These are phyloP conservation scores for Nomada fucata DNA, from an alignment of 2,888 invertebrate species.

Conservation along the genomic window DNA sequence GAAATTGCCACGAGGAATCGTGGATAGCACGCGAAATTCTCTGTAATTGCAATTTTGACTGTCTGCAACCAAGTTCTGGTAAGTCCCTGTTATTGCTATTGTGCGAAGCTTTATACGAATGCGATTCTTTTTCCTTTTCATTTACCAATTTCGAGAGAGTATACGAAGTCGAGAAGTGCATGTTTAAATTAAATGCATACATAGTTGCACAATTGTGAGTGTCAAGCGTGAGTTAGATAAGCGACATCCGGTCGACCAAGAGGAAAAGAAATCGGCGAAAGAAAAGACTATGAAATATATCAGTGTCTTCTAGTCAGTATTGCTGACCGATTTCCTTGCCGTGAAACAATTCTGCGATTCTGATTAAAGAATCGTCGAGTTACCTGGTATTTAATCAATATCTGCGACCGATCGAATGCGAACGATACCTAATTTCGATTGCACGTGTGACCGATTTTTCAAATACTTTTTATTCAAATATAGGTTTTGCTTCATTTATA, in stretches of 20 bases:
- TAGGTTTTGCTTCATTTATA: too few species aligned
- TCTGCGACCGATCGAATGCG: slow-evolving; percentile 24
- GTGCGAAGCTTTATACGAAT: neutral
- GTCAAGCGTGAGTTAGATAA: slow-evolving; percentile 15
- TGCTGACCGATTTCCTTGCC: slow-evolving; percentile 1
- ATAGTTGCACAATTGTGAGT: slow-evolving; percentile 9
- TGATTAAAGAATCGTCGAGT: neutral
- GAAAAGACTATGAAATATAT: slow-evolving; percentile 19
- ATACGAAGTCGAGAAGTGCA: slow-evolving; percentile 6
- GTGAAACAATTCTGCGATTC: neutral
- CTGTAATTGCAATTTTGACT: neutral
- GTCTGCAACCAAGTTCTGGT: neutral
- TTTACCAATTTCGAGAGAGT: neutral
- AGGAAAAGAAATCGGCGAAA: slow-evolving; percentile 12
- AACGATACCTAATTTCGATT: neutral
- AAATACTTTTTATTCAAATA: too few species aligned
- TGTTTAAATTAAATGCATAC: neutral
- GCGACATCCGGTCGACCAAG: slow-evolving; percentile 28
- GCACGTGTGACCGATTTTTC: neutral
- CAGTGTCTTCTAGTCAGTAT: neutral
- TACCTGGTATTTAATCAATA: slow-evolving; percentile 36
- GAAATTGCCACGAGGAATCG: neutral
- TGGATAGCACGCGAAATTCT: neutral
- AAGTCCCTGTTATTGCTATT: neutral
- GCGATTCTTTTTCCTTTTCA: neutral